phyloP scores from a whole-genome alignment of 2,113 vertebrate genomes.

The Lota lota region DNA sequence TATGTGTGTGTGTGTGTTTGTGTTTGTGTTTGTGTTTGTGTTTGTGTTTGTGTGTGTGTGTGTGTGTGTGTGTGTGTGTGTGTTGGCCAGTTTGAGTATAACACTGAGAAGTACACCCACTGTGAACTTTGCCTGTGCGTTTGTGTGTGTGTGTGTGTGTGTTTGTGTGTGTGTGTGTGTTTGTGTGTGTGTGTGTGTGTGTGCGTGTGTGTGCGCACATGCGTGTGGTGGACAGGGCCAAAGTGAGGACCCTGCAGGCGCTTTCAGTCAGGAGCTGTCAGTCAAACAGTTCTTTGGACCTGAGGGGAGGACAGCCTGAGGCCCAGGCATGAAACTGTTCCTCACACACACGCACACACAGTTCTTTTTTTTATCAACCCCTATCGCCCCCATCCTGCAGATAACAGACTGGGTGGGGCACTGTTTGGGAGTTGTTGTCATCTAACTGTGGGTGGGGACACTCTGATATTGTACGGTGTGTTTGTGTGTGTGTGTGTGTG shows the following conservation, averaged over 20 bases:
- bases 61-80: too few relatives aligned
- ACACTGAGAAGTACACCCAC: not conserved
- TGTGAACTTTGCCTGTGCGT: not conserved
- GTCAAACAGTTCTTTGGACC: slow-evolving; percentile 17
- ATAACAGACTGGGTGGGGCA: slow-evolving; percentile 37
- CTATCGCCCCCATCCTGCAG: slow-evolving; percentile 16
- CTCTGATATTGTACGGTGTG: not conserved
- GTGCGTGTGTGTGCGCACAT: too few relatives aligned
- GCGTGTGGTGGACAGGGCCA: not conserved
- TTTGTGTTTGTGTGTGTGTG: too few relatives aligned
- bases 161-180: too few relatives aligned
- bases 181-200: too few relatives aligned
- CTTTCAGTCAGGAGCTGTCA: slow-evolving; percentile 27
- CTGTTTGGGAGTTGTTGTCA: slow-evolving; percentile 31
- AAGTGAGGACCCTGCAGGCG: slow-evolving; percentile 11
- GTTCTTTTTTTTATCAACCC: slow-evolving; percentile 17
- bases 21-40: too few relatives aligned
- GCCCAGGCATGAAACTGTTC: slow-evolving; percentile 19
- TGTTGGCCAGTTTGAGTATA: not conserved
- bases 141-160: slow-evolving; percentile 8
- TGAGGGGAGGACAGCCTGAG: slow-evolving; percentile 21
- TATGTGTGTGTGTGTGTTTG: not conserved
- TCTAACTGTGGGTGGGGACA: slow-evolving; percentile 18
- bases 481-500: not conserved
- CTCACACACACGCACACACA: slow-evolving; percentile 12